These are phyloP conservation scores for Hirtodrosophila alboralis DNA, from an alignment of 2,888 invertebrate genomes.

Conservation along the genomic window DNA sequence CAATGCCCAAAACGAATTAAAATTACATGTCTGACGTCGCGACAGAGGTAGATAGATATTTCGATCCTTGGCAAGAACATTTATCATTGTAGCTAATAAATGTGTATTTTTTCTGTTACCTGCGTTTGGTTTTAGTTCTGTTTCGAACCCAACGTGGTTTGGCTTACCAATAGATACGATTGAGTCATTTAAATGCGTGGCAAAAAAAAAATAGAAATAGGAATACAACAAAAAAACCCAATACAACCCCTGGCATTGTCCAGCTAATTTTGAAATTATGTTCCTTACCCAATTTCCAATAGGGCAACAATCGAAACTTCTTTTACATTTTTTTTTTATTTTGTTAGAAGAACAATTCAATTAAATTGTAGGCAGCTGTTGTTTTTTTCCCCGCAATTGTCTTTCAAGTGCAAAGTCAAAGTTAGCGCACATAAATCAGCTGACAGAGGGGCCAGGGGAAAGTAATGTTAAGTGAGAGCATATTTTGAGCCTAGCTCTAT, in stretches of 20 bases:
- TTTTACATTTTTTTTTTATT: constrained; percentile 7
- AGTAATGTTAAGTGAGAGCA: constrained; percentile 34
- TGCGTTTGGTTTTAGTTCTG: constrained; percentile 22
- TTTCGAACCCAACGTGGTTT: constrained; percentile 53
- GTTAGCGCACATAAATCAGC: constrained; percentile 45
- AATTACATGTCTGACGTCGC: constrained; percentile 65
- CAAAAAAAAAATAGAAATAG: constrained; percentile 38
- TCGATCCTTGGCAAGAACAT: constrained; percentile 65
- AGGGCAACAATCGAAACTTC: constrained; percentile 23
- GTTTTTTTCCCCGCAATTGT: constrained; percentile 46
- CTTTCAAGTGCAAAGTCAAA: constrained; percentile 54
- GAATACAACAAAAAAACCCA: constrained; percentile 11
- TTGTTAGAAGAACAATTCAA: constrained; percentile 58
- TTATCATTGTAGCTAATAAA: constrained; percentile 76
- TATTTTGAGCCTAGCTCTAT: constrained; percentile 31
- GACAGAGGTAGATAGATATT: constrained; percentile 19
- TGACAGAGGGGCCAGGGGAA: constrained; percentile 34
- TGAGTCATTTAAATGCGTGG: constrained; percentile 74
- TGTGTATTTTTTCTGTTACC: constrained; percentile 70
- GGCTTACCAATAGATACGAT: constrained; percentile 59
- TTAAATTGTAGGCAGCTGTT: constrained; percentile 64
- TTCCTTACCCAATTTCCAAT: constrained; percentile 35
- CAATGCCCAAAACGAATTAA: constrained; percentile 73
- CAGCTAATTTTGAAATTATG: constrained; percentile 49
- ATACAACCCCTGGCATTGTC: constrained; percentile 50